Percentiles rank a stretch among this genome's conserved stretches.
Conservation (phyloP, 2,113 vertebrate species). For the Accipiter cooperii region DNA sequence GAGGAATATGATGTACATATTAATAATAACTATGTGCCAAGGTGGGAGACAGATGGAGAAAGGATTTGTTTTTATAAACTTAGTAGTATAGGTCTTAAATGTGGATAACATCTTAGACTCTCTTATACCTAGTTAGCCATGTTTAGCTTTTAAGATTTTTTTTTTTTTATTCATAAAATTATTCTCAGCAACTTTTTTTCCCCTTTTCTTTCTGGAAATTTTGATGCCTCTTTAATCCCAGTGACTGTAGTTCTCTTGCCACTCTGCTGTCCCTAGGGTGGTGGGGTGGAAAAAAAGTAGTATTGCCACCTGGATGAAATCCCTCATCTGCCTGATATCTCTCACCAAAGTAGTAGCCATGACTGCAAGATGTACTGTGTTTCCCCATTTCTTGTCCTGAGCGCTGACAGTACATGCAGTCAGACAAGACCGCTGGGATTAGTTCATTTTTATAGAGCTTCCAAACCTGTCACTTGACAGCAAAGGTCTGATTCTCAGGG, state of each 20-base stretch:
- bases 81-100: neutral
- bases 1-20: neutral
- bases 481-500: slow-evolving; percentile 69
- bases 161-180: neutral
- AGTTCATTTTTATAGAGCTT: slow-evolving; percentile 64
- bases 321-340: neutral
- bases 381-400: slow-evolving; percentile 53
- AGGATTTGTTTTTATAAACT: slow-evolving; percentile 16
- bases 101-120: neutral
- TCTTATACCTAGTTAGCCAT: neutral
- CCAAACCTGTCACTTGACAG: slow-evolving; percentile 70
- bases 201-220: neutral
- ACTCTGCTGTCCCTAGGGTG: neutral
- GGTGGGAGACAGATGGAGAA: neutral
- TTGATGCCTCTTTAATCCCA: neutral
- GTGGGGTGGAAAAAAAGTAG: rapidly evolving
- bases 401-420: slow-evolving; percentile 62
- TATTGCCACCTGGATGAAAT: slow-evolving; percentile 23
- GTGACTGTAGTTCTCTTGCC: neutral
- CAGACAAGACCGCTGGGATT: slow-evolving; percentile 69
- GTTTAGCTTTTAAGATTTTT: neutral
- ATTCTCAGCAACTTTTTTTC: neutral
- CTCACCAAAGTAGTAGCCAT: slow-evolving; percentile 1
- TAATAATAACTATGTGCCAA: neutral
- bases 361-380: neutral